Percentiles rank a stretch among this genome's conserved stretches.
Evolutionary conservation across 2,797 vertebrate genomes (phyloP).

Genomic region (Pampus argenteus): DNA sequence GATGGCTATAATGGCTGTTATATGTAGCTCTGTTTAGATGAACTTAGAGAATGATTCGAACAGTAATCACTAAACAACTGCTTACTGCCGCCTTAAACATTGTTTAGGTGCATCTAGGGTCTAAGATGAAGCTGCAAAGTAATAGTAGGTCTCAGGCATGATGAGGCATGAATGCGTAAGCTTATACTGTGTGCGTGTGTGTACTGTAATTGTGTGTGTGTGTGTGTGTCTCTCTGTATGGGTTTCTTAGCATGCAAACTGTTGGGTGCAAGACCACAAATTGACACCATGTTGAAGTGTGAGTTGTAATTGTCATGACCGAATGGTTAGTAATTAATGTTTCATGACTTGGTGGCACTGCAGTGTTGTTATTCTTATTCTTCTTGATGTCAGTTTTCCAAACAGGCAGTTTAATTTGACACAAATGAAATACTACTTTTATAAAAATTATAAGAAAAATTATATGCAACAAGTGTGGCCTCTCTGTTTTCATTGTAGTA

Average conservation of each 20-base stretch:
- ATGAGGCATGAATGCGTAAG: constrained; percentile 56
- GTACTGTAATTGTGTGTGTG: constrained; percentile 13
- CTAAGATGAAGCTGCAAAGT: constrained; percentile 49
- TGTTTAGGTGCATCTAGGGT: constrained; percentile 64
- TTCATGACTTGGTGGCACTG: constrained; percentile 46
- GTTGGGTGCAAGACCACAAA: constrained; percentile 47
- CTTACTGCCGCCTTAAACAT: constrained; percentile 69
- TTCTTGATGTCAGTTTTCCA: constrained; percentile 24
- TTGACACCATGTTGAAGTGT: constrained; percentile 39
- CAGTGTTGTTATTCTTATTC: constrained; percentile 19
- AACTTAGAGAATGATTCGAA: constrained; percentile 41
- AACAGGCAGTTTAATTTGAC: constrained; percentile 8
- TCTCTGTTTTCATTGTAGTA: constrained; percentile 9
- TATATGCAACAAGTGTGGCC: not conserved
- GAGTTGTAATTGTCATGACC: constrained; percentile 39
- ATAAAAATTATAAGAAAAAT: constrained; percentile 13
- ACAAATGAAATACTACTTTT: not conserved
- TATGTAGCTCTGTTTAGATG: constrained; percentile 60
- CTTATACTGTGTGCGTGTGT: constrained; percentile 26
- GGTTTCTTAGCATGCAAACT: constrained; percentile 21
- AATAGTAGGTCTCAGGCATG: constrained; percentile 66
- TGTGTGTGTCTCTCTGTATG: constrained; percentile 22
- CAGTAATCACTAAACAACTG: constrained; percentile 71
- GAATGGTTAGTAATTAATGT: constrained; percentile 49
- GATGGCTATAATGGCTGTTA: constrained; percentile 63